A percentile compares a stretch with the other conserved stretches of the same genome.
Conservation (phyloP, 2,113 vertebrate genomes). For the Lepisosteus oculatus region DNA sequence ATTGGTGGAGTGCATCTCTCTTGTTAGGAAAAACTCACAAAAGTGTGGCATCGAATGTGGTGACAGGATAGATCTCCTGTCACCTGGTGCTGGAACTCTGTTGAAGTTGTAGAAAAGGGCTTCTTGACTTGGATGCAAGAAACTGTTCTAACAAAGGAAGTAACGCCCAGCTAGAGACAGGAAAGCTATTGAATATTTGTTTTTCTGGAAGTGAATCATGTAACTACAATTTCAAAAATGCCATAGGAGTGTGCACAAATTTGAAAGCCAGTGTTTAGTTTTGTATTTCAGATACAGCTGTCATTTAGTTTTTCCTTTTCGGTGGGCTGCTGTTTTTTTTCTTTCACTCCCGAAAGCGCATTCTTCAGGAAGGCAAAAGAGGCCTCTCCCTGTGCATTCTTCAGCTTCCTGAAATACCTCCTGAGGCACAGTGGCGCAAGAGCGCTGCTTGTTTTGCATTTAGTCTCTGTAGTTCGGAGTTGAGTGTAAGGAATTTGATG, state of each 20-base stretch:
- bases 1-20: no score
- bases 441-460: background rate
- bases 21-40: no score
- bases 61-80: no score
- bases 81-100: no score
- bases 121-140: background rate
- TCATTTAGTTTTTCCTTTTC: background rate
- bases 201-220: slow-evolving; percentile 41
- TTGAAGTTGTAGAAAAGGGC: no score
- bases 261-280: background rate
- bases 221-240: no score
- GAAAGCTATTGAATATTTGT: slow-evolving; percentile 13
- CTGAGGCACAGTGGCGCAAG: slow-evolving; percentile 12
- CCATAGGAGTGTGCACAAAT: no score
- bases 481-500: no score
- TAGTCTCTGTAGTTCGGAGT: no score
- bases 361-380: slow-evolving; percentile 28
- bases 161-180: slow-evolving; percentile 7
- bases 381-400: slow-evolving; percentile 56
- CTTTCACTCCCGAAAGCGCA: background rate
- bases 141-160: background rate
- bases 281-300: background rate
- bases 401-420: slow-evolving; percentile 47
- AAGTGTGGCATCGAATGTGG: no score
- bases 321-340: background rate